These are phyloP conservation scores for Chironomus riparius DNA, from an alignment of 2,888 invertebrate genomes.

Conservation along the genomic window DNA sequence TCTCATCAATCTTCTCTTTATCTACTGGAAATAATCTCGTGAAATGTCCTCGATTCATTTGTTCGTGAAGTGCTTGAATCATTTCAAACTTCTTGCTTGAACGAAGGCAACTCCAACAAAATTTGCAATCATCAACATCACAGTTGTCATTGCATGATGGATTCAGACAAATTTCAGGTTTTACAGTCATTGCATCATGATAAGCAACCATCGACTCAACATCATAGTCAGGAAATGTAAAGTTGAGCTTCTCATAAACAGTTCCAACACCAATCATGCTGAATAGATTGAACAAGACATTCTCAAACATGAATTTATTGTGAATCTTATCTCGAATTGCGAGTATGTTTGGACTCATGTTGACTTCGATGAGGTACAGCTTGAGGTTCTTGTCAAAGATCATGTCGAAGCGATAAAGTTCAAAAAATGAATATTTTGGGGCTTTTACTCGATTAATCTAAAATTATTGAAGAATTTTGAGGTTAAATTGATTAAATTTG, in stretches of 20 bases:
- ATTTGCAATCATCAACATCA: background rate
- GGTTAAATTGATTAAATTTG: no score
- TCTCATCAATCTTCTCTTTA: background rate
- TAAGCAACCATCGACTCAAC: background rate
- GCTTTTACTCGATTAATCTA: background rate
- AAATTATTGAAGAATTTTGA: no score
- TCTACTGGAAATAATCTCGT: background rate
- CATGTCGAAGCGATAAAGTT: background rate
- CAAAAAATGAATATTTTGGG: background rate
- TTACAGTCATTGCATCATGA: background rate
- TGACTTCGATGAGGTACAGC: background rate
- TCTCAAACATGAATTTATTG: conserved; percentile 48
- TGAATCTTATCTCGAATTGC: background rate
- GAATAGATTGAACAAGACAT: background rate
- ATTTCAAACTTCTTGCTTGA: background rate
- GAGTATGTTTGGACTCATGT: conserved; percentile 2
- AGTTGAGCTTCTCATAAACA: background rate
- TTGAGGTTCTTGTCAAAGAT: background rate
- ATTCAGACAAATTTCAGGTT: background rate
- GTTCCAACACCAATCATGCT: background rate
- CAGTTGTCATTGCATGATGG: background rate
- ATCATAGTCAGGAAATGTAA: background rate
- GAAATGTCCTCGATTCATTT: background rate
- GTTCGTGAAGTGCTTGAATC: conserved; percentile 5
- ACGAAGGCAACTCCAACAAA: background rate